Percentiles rank a stretch among this genome's conserved stretches.
Conservation (phyloP, 2,113 vertebrate species). For the Anhinga anhinga region DNA sequence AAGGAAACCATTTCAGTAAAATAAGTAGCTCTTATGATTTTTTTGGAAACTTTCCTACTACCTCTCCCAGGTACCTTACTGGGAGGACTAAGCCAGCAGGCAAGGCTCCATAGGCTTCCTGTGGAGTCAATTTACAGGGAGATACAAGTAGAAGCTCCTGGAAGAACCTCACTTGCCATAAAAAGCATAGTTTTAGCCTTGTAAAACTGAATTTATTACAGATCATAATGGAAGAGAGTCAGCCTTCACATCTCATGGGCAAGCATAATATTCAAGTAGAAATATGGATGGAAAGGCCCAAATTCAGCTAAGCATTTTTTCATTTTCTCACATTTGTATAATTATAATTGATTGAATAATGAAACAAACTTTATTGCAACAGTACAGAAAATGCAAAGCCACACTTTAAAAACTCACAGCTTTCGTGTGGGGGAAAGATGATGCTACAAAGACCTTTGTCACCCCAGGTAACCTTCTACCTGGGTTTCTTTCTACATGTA, state of each 20-base stretch:
- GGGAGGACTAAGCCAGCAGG: neutral
- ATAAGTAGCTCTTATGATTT: neutral
- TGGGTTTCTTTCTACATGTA: neutral
- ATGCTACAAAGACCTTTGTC: neutral
- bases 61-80: neutral
- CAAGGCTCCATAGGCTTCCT: neutral
- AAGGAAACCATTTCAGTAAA: neutral
- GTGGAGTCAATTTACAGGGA: neutral
- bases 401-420: neutral
- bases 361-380: neutral
- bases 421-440: neutral
- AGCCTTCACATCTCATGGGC: neutral
- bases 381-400: neutral
- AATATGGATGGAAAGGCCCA: neutral
- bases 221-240: fast-evolving
- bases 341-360: neutral
- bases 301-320: neutral
- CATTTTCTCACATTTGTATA: neutral
- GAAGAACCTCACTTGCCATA: neutral
- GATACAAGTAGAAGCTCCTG: neutral
- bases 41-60: neutral
- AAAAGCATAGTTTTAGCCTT: neutral
- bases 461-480: neutral
- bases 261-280: neutral
- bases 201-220: neutral